Evolutionary conservation across 2,797 vertebrate species (phyloP).

Genomic region (Paguma larvata): DNA sequence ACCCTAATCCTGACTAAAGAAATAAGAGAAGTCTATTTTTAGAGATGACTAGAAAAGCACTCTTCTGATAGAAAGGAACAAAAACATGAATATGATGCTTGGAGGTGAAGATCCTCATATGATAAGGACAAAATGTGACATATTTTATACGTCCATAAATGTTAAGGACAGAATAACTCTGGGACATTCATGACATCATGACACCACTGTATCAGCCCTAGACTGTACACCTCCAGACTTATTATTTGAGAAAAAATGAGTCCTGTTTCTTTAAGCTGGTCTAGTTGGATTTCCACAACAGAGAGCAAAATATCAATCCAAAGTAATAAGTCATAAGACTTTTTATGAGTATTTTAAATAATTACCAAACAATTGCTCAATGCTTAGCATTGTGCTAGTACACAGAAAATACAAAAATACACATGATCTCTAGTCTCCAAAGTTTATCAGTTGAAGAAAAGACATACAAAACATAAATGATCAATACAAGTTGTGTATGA

Average conservation of each 20-base stretch:
- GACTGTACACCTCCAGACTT: not conserved
- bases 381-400: not conserved
- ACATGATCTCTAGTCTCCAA: not conserved
- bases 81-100: not conserved
- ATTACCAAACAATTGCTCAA: not conserved
- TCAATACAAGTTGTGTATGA: not conserved
- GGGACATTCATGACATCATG: not conserved
- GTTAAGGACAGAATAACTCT: not conserved
- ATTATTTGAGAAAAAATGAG: not conserved
- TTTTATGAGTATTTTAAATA: conserved; percentile 10
- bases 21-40: not conserved
- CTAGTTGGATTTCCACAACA: not conserved
- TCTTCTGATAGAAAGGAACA: not conserved
- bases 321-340: not conserved
- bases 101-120: not conserved
- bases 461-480: not conserved
- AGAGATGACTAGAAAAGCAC: conserved; percentile 35
- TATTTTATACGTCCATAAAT: not conserved
- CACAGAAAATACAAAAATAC: conserved; percentile 25
- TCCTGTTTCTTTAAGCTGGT: not conserved
- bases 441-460: conserved; percentile 11
- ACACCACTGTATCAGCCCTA: not conserved
- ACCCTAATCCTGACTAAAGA: not conserved
- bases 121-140: not conserved
- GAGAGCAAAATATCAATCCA: not conserved